Conservation (phyloP, 2,888 invertebrate genomes). For the Prenolepis imparis region DNA sequence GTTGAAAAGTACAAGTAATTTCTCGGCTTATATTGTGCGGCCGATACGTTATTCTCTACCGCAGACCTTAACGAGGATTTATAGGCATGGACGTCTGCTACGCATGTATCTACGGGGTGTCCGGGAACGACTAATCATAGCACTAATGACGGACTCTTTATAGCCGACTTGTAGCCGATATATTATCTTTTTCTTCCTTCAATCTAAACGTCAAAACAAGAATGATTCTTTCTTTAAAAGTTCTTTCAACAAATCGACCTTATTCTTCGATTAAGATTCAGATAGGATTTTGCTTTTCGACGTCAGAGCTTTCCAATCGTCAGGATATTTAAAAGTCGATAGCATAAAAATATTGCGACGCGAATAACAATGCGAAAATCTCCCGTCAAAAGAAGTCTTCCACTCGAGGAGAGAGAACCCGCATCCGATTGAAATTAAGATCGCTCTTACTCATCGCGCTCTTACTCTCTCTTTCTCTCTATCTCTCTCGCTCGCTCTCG, state of each 20-base stretch:
- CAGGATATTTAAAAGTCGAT: background rate
- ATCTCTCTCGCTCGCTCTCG: background rate
- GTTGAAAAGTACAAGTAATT: constrained; percentile 13
- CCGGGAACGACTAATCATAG: constrained; percentile 5
- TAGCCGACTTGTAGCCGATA: background rate
- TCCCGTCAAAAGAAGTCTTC: background rate
- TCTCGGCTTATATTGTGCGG: background rate
- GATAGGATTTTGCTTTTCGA: background rate
- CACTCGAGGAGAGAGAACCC: background rate
- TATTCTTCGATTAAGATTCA: background rate
- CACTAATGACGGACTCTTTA: background rate
- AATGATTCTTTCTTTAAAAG: background rate
- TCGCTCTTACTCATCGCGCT: background rate
- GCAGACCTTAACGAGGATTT: constrained; percentile 27
- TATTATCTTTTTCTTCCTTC: background rate
- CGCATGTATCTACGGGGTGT: constrained; percentile 21
- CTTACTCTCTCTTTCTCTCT: too few species aligned
- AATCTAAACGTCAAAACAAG: background rate
- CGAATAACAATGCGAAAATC: background rate
- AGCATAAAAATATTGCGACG: background rate
- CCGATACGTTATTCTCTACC: constrained; percentile 12
- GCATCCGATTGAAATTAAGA: constrained; percentile 21
- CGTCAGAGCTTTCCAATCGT: background rate
- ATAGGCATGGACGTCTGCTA: background rate
- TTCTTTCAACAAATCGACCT: background rate